Base-by-base conservation (phyloP, 2,797 vertebrate genomes). In the Spondyliosoma cantharus region DNA sequence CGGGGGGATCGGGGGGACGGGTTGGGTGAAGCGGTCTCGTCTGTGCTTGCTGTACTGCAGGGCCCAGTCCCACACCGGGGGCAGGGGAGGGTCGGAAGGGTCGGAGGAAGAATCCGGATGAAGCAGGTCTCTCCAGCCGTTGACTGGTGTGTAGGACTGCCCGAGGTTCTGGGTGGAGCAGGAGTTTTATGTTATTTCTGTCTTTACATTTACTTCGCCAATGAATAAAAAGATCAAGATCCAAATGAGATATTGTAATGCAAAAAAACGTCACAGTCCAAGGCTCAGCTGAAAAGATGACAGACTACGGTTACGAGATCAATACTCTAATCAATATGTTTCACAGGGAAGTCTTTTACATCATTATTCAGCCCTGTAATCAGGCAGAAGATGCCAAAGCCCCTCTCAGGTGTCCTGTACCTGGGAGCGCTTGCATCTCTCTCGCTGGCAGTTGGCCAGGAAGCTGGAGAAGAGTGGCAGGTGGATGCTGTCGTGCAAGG, bases 41-140 rank as follows among this genome's bases (percentile, higher is more conserved):
- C 95, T 95, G 68, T 93, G 86, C 7, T 83, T 90, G 89, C 85
- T 95, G 92, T 96, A 97, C 87, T 96, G 96, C 61, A 96, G 93
- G 5, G 91, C 90, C 98, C 98, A 99, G 90, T 96, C 96, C 98
- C 98, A 99, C 17, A 97, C 91, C 0, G 95, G 83, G 3, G 96
- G 95, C 56, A 93, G 88, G 0, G 87, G 91, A 1, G 94, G 94
- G 87, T 95, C 95, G 0, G 90, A 81, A 0, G 90, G 84, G 8
- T 96, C 95, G 1, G 91, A 89, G 15, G 90, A 81, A 1, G 92
- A 82, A n/a, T 94, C 93, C 3, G 91, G 82, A n/a, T 92, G 84
- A 20, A 86, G 67, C 7, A 83, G 37, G 0, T 95, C 95, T 48
- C 90, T 90, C 94, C 95, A 95, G 46, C 95, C 94, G 0, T 93